Evolutionary conservation across 2,888 invertebrate species (phyloP).

Genomic region (Drosophila sordidapex): DNA sequence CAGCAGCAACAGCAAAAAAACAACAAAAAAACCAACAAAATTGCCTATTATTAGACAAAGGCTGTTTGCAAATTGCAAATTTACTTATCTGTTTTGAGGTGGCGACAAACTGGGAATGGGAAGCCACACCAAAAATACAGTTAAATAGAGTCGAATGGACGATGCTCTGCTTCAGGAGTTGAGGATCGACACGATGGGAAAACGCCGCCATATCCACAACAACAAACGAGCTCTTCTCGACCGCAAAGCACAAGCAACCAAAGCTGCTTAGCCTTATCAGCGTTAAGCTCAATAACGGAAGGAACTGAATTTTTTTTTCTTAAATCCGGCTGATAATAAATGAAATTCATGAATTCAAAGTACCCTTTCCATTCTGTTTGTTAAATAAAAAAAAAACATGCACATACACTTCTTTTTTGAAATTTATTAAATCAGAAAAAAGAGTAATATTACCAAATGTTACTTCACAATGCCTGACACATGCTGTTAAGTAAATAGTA

Average conservation of each 20-base stretch:
- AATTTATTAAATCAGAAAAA: not conserved
- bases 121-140: not conserved
- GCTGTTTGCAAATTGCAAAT: conserved; percentile 55
- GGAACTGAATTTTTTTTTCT: not conserved
- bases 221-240: not conserved
- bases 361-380: not conserved
- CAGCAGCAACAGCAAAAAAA: not conserved
- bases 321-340: not conserved
- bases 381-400: not conserved
- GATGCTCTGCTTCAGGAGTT: conserved; percentile 20
- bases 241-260: not conserved
- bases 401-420: not conserved
- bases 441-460: not conserved
- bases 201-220: not conserved
- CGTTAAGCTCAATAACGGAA: not conserved
- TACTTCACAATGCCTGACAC: not conserved
- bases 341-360: not conserved
- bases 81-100: conserved; percentile 45
- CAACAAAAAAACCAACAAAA: not conserved
- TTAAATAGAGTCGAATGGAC: not conserved
- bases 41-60: conserved; percentile 40
- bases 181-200: not conserved
- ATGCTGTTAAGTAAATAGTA: not conserved
- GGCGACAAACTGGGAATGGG: conserved; percentile 16
- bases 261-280: not conserved